phyloP scores from a whole-genome alignment of 2,888 invertebrate species.

The Hirudinaria manillensis region DNA sequence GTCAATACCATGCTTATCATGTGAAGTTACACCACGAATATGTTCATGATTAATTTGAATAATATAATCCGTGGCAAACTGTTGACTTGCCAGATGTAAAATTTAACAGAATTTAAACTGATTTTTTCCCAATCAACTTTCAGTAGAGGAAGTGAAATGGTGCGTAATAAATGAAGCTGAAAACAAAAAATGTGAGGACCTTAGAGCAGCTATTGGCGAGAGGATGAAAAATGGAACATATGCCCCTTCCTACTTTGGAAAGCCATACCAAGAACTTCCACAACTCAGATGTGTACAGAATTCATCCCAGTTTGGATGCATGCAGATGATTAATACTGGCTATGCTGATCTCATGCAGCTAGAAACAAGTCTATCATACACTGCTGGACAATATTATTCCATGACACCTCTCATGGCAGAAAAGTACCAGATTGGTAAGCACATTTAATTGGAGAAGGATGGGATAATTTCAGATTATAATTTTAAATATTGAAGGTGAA shows the following conservation, averaged over 20 bases:
- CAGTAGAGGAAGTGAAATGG: slow-evolving; percentile 60
- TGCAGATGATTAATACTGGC: slow-evolving; percentile 72
- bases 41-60: no score
- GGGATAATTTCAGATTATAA: background rate
- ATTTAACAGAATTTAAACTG: no score
- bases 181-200: slow-evolving; percentile 73
- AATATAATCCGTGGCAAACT: no score
- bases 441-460: background rate
- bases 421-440: slow-evolving; percentile 45
- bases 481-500: slow-evolving; percentile 17
- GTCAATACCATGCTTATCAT: no score
- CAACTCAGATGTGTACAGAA: slow-evolving; percentile 34
- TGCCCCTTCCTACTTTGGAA: slow-evolving; percentile 27
- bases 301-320: slow-evolving; percentile 68
- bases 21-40: no score
- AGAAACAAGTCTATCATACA: slow-evolving; percentile 90
- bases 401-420: slow-evolving; percentile 70
- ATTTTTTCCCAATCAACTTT: no score
- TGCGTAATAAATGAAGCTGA: slow-evolving; percentile 67
- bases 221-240: slow-evolving; percentile 61
- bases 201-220: slow-evolving; percentile 57
- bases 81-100: no score
- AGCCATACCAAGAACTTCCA: slow-evolving; percentile 37
- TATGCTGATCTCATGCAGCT: slow-evolving; percentile 76
- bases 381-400: slow-evolving; percentile 84